Percentiles rank a stretch among this genome's conserved stretches.
Conservation (phyloP, 2,797 vertebrate genomes). For the Aldrovandia affinis region DNA sequence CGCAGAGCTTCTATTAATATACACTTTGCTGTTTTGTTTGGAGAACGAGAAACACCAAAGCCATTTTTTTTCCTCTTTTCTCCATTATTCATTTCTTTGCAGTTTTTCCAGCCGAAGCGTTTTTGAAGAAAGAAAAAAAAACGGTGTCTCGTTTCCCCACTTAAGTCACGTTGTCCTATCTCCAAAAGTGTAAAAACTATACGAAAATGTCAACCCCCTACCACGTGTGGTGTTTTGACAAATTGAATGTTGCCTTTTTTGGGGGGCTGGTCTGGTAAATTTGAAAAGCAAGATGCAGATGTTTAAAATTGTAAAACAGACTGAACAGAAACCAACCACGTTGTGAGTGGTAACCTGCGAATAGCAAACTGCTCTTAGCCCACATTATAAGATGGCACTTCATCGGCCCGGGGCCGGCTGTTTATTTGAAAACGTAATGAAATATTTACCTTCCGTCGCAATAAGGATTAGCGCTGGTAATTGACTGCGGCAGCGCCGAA, state of each 20-base stretch:
- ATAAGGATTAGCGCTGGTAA: conserved; percentile 98
- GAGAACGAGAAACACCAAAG: conserved; percentile 33
- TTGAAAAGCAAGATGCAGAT: not conserved
- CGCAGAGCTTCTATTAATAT: conserved; percentile 31
- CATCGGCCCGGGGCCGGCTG: conserved; percentile 92
- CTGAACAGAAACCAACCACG: not conserved
- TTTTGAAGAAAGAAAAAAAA: conserved; percentile 51
- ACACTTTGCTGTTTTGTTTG: conserved; percentile 38
- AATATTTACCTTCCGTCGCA: conserved; percentile 99
- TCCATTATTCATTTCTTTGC: conserved; percentile 9
- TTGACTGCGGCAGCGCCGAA: conserved; percentile 92
- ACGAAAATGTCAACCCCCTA: not conserved
- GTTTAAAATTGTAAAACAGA: not conserved
- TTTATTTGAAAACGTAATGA: conserved; percentile 99
- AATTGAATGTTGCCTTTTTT: not conserved
- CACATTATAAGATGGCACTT: conserved; percentile 88
- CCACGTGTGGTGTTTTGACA: not conserved
- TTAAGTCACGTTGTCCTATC: not conserved
- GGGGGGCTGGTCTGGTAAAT: not conserved
- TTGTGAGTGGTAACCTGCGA: conserved; percentile 60
- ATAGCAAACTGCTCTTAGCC: conserved; percentile 62
- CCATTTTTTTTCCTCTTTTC: not conserved
- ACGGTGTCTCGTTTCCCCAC: conserved; percentile 14
- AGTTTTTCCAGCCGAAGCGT: not conserved
- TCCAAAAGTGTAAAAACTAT: too few species aligned